Base-by-base conservation (phyloP, 2,797 vertebrate genomes). In the Microhierax caerulescens region DNA sequence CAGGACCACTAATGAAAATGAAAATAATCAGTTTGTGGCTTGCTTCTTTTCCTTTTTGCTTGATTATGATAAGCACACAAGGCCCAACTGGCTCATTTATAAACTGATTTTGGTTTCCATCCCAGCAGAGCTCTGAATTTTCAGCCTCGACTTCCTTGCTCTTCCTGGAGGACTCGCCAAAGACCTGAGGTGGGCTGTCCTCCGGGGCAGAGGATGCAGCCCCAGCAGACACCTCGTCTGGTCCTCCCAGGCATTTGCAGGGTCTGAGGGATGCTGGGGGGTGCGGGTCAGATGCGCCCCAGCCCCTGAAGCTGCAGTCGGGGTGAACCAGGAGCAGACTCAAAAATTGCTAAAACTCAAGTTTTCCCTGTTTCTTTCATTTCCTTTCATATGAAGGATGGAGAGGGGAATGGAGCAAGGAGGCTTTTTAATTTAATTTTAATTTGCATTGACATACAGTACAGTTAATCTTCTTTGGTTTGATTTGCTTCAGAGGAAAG, bases 271-370 rank as follows among this genome's bases (percentile, higher is more conserved):
- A 19, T 70, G 64, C 51, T 45, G 56, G 57, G 34, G 14, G 32
- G 23, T 17, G 36, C 6, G 12, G 4, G n/a, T 37, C 15, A 1
- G 22, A 6, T 5, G 2, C 34, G 13, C 10, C 21, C 8, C 53
- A 82, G 57, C 1, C 39, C 48, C 83, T 22, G 21, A 22, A 83
- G 5, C 2, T 2, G 30, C 30, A 47, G 18, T 24, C 0, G 0
- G n/a, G 45, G 22, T 3, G 6, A 78, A 20, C 18, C 22, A 45
- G 37, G 16, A 24, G 10, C 28, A 39, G 17, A 17, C 59, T 69
- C 25, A 72, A 64, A 78, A 65, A 48, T 16, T 13, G 27, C 3
- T 9, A 37, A 56, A 82, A 28, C 11, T 64, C 53, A 11, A 11
- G 2, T 73, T 90, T 85, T 61, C 11, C 19, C 53, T 16, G 5